Percentiles rank a stretch among this genome's conserved stretches.
phyloP scores from a whole-genome alignment of 1,140 invertebrate species.

The Trichonephila clavata region DNA sequence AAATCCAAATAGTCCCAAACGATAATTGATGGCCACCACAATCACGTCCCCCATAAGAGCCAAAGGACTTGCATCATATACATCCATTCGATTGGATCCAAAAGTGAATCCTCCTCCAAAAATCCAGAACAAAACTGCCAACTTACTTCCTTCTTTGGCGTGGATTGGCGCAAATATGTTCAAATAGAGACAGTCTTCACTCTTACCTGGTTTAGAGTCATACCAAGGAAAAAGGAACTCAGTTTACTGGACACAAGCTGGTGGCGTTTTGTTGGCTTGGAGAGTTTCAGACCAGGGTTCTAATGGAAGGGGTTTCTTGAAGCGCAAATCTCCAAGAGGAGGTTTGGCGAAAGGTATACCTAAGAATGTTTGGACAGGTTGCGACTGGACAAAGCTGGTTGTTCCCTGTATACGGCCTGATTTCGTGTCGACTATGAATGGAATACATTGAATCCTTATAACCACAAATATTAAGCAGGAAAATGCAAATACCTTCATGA shows the following conservation, averaged over 20 bases:
- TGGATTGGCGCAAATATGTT: slow-evolving; percentile 80
- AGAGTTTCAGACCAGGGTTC: slow-evolving; percentile 17
- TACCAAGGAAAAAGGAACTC: slow-evolving; percentile 78
- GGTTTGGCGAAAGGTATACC: slow-evolving; percentile 88
- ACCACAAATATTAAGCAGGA: too few relatives aligned
- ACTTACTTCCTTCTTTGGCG: not conserved
- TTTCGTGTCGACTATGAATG: slow-evolving; percentile 83
- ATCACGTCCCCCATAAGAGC: slow-evolving; percentile 92
- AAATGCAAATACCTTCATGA: too few relatives aligned
- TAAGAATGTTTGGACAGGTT: slow-evolving; percentile 86
- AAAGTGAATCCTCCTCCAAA: slow-evolving; percentile 78
- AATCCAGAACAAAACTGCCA: slow-evolving; percentile 80
- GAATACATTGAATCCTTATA: too few relatives aligned
- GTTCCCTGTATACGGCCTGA: not conserved
- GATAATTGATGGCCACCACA: slow-evolving; percentile 97
- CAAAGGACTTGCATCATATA: slow-evolving; percentile 93
- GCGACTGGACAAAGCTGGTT: not conserved
- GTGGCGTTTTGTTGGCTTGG: not conserved
- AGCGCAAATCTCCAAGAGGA: slow-evolving; percentile 85
- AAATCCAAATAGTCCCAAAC: slow-evolving; percentile 96
- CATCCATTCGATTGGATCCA: slow-evolving; percentile 67
- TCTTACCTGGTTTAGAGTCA: slow-evolving; percentile 80
- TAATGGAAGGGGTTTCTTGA: slow-evolving; percentile 80
- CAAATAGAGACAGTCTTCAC: slow-evolving; percentile 78
- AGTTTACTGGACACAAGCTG: slow-evolving; percentile 85